Conservation (phyloP, 2,888 invertebrate genomes). For the Didymodactylos carnosus region DNA sequence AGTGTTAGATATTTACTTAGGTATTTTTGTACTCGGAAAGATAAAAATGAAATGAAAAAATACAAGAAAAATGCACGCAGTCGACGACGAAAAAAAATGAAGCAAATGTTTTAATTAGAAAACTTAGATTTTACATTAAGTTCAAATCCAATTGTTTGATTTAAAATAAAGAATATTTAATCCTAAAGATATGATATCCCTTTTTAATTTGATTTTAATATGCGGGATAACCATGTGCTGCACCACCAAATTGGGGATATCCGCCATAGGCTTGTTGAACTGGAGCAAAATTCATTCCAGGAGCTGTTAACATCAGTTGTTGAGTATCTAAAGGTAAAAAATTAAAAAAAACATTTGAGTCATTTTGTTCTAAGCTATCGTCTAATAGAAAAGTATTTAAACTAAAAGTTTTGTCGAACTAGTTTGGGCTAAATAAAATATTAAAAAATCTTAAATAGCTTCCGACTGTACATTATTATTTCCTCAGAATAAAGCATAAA, state of each 20-base stretch:
- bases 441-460: too few relatives aligned
- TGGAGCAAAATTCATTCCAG: background rate
- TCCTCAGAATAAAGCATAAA: too few relatives aligned
- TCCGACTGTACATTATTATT: too few relatives aligned
- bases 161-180: background rate
- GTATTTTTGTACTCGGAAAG: too few relatives aligned
- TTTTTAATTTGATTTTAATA: too few relatives aligned
- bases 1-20: too few relatives aligned
- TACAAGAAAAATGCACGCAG: background rate
- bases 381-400: too few relatives aligned
- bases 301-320: background rate
- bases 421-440: too few relatives aligned
- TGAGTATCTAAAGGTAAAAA: background rate
- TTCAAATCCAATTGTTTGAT: background rate
- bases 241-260: background rate
- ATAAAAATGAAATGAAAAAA: conserved; percentile 2
- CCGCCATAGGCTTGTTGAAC: background rate
- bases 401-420: too few relatives aligned
- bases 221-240: background rate
- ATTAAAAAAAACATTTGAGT: background rate
- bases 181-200: too few relatives aligned
- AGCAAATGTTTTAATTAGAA: background rate
- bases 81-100: background rate
- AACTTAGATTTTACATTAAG: too few relatives aligned
- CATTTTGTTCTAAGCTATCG: too few relatives aligned